A percentile compares a stretch with the other conserved stretches of the same genome.
Evolutionary conservation across 2,888 invertebrate species (phyloP).

Genomic region (Catocala sponsa): DNA sequence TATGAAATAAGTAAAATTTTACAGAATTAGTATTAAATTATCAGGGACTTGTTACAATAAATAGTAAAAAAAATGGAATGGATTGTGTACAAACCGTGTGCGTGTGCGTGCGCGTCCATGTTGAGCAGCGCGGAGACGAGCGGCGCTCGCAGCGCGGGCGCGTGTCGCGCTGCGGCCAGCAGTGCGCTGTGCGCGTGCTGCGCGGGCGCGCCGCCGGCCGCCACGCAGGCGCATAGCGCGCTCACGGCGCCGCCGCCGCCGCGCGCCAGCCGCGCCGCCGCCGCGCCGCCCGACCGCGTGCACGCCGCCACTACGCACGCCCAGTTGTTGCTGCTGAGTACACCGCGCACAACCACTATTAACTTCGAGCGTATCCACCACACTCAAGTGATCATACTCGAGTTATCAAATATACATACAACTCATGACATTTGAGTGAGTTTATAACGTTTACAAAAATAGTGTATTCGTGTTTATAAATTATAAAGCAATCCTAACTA

Average conservation of each 20-base stretch:
- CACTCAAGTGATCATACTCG: neutral
- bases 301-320: constrained; percentile 94
- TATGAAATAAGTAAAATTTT: too few species aligned
- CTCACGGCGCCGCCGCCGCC: constrained; percentile 63
- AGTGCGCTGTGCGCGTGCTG: constrained; percentile 63
- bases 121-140: constrained; percentile 68
- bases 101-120: constrained; percentile 74
- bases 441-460: too few species aligned
- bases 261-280: constrained; percentile 61
- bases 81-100: constrained; percentile 60
- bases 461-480: too few species aligned
- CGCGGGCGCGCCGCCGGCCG: constrained; percentile 62
- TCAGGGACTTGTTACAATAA: too few species aligned
- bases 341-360: constrained; percentile 8
- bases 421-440: too few species aligned
- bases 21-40: too few species aligned
- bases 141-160: constrained; percentile 56
- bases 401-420: neutral
- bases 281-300: constrained; percentile 81
- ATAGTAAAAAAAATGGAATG: too few species aligned
- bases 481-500: too few species aligned
- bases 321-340: constrained; percentile 92
- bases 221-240: constrained; percentile 73
- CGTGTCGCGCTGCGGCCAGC: constrained; percentile 59
- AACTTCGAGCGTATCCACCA: neutral